Evolutionary conservation across 1,140 invertebrate species (phyloP).

Genomic region (Heliconius hermathena): DNA sequence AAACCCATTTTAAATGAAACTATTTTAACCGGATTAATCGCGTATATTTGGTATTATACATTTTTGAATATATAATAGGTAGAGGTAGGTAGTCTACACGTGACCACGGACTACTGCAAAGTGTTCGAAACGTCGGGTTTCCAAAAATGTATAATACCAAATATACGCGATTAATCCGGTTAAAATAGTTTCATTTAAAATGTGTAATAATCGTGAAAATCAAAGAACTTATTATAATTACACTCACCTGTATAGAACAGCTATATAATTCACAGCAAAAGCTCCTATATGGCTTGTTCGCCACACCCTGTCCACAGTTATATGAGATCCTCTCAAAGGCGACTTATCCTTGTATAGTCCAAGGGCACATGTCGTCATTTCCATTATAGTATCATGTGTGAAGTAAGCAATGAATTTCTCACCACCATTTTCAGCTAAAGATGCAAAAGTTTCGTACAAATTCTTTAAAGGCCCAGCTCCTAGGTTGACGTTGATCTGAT

Average conservation of each 20-base stretch:
- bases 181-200: too few relatives aligned
- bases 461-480: constrained; percentile 88
- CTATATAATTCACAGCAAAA: constrained; percentile 64
- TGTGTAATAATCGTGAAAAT: too few relatives aligned
- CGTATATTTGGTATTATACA: too few relatives aligned
- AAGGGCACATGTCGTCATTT: constrained; percentile 64
- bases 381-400: constrained; percentile 84
- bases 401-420: constrained; percentile 87
- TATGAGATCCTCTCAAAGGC: constrained; percentile 40
- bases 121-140: too few relatives aligned
- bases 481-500: constrained; percentile 83
- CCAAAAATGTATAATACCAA: too few relatives aligned
- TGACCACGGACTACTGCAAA: too few relatives aligned
- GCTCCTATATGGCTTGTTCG: constrained; percentile 57
- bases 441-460: constrained; percentile 84
- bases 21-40: too few relatives aligned
- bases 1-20: too few relatives aligned
- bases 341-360: constrained; percentile 54
- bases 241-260: constrained; percentile 65
- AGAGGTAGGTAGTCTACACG: too few relatives aligned
- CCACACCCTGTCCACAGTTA: constrained; percentile 52
- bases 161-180: too few relatives aligned
- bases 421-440: constrained; percentile 44
- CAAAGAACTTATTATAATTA: too few relatives aligned
- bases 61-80: too few relatives aligned